Base-by-base conservation (phyloP, 2,888 invertebrate genomes). In the Eupithecia abbreviata region DNA sequence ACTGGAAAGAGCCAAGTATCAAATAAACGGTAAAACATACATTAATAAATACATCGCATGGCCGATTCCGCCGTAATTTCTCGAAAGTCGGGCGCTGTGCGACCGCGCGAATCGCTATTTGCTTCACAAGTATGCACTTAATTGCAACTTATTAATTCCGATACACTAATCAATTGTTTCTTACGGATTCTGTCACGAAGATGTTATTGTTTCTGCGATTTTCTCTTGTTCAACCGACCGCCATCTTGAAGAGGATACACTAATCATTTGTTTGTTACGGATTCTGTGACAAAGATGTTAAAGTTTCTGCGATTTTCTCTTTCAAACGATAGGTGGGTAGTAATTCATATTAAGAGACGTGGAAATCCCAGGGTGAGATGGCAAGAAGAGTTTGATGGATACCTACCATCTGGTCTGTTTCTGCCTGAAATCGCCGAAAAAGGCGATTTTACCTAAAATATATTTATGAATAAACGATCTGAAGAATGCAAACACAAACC, bases 31-130 rank as follows among this genome's bases (percentile, higher is more conserved):
- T 75, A 47, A 70, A 66, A 74, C 30, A 43, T 18, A 62, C 72
- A 77, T 76, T 49, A 55, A 77, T 79, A 77, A 75, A 78, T 74
- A 73, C 82, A 87, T 90, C 87, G 89, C 89, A 90, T 91, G 90
- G 88, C 85, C 84, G 91, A 87, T 93, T 94, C 93, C 92, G 90
- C 92, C 88, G 87, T 88, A 88, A 89, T 91, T 92, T 92, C 86
- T 92, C 86, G 92, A 94, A 94, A 93, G 93, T 90, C 85, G 85
- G 84, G 80, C 82, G 15, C 79, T 81, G 85, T 82, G 87, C 92
- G 90, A 86, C 92, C 93, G 90, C 89, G 92, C 91, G 92, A 87
- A 88, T 90, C 93, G 91, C 87, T 88, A 90, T 90, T 90, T 87
- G 86, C 87, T 83, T 78, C 84, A 84, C 86, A 89, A 90, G 86